Evolutionary conservation across 2,113 vertebrate genomes (phyloP), one percentile per base, ranked within the genome.

Genomic region (Prunella himalayana): DNA sequence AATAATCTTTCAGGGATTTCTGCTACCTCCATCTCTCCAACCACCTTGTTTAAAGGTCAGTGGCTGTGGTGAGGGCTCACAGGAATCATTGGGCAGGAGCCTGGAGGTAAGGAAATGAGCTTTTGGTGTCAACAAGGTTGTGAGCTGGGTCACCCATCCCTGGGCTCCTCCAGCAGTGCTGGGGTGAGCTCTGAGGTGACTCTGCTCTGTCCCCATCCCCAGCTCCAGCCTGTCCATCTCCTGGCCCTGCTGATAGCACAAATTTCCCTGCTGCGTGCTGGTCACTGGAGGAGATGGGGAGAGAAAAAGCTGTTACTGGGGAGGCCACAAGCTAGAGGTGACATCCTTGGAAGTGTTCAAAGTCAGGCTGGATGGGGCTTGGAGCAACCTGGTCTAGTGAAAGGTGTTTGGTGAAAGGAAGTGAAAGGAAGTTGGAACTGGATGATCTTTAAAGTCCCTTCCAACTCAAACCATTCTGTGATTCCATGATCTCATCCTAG

Each of bases 251-350:
- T 33, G 53, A 73, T 1, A 25, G 56, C 50, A 82, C 11, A 7
- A 21, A n/a, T 51, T 19, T 54, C 13, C 39, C 0, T 0, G 7
- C 25, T n/a, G 47, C 0, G 1, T 41, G 25, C 25, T 1, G 7
- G 23, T 17, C 2, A 2, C 61, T 24, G 45, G 41, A 87, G 50
- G n/a, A 61, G 59, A 61, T 6, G 17, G 17, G 30, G 50, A 35
- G 30, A 31, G 44, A 2, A 7, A 78, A 84, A 45, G 30, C 28
- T 66, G 11, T 13, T 44, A 20, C 0, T 18, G 28, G 30, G 31
- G 28, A 60, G 31, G 25, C 31, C 15, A n/a, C 10, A 6, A 33
- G 10, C 50, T 72, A 69, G 61, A 90, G 57, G 5, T 22, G n/a
- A 50, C 10, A 15, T 12, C 25, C 30, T 41, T 63, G 31, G 41